Conservation (phyloP, 2,797 vertebrate species). For the Sitta carolinensis region DNA sequence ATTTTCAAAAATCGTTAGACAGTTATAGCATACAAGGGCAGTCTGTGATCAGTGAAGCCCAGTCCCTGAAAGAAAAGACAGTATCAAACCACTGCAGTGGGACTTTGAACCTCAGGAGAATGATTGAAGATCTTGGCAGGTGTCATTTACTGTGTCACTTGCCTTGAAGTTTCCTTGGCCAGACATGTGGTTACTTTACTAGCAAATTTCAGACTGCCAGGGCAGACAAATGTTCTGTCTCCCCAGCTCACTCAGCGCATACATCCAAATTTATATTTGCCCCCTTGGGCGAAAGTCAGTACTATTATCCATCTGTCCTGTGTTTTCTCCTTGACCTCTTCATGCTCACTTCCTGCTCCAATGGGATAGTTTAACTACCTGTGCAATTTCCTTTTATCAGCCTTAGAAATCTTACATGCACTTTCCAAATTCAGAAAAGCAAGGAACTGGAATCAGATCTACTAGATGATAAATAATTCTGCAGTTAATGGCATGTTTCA, state of each 20-base stretch:
- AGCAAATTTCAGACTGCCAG: constrained; percentile 53
- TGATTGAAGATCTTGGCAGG: constrained; percentile 27
- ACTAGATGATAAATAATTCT: constrained; percentile 45
- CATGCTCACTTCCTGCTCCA: constrained; percentile 21
- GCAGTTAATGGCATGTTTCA: constrained; percentile 36
- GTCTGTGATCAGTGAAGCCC: not conserved
- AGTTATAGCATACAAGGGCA: not conserved
- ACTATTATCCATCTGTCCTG: constrained; percentile 41
- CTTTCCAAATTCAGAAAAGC: constrained; percentile 38
- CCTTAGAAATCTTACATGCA: constrained; percentile 56
- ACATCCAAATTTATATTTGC: constrained; percentile 45
- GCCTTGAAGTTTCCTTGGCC: constrained; percentile 35
- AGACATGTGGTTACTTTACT: constrained; percentile 16
- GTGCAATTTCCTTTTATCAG: constrained; percentile 31
- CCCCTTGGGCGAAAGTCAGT: constrained; percentile 15
- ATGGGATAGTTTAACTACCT: constrained; percentile 24
- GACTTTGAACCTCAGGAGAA: not conserved
- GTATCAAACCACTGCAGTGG: not conserved
- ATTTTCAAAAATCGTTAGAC: not conserved
- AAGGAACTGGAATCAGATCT: not conserved
- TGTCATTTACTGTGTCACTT: constrained; percentile 36
- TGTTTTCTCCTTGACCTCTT: constrained; percentile 58
- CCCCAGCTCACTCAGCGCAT: not conserved
- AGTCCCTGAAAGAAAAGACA: not conserved
- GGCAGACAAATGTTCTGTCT: constrained; percentile 44